Evolutionary conservation across 2,888 invertebrate genomes (phyloP).

Genomic region (Eupithecia dodoneata): DNA sequence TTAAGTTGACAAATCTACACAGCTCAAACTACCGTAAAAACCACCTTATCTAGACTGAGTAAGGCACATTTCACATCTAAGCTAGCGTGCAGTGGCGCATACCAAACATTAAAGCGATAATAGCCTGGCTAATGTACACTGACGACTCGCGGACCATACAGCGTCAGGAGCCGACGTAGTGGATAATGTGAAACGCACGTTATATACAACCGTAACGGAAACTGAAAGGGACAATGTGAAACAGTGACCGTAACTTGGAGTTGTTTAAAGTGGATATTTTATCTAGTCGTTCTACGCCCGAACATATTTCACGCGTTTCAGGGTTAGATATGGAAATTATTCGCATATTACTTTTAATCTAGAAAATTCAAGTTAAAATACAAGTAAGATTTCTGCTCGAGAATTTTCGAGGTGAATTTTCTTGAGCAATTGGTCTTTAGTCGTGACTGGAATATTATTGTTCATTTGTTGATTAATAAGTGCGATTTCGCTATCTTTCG

Average conservation of each 20-base stretch:
- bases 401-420: too few relatives aligned
- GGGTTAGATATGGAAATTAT: not conserved
- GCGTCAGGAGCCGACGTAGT: conserved; percentile 18
- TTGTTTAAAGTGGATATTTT: not conserved
- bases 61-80: not conserved
- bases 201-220: not conserved
- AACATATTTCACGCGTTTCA: not conserved
- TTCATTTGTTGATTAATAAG: too few relatives aligned
- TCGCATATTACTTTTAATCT: not conserved
- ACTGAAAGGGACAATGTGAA: conserved; percentile 4
- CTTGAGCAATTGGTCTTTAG: too few relatives aligned
- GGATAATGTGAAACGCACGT: conserved; percentile 8
- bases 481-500: too few relatives aligned
- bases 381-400: too few relatives aligned
- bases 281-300: not conserved
- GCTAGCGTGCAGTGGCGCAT: not conserved
- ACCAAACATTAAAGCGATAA: conserved; percentile 39
- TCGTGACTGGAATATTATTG: too few relatives aligned
- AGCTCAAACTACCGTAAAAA: not conserved
- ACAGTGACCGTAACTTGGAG: not conserved
- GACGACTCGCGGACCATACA: conserved; percentile 36
- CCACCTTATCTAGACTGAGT: not conserved
- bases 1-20: not conserved
- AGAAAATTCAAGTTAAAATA: not conserved
- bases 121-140: conserved; percentile 49